Evolutionary conservation across 2,888 invertebrate genomes (phyloP), one percentile per base, ranked within the genome.

Genomic region (Drosophila mimica): DNA sequence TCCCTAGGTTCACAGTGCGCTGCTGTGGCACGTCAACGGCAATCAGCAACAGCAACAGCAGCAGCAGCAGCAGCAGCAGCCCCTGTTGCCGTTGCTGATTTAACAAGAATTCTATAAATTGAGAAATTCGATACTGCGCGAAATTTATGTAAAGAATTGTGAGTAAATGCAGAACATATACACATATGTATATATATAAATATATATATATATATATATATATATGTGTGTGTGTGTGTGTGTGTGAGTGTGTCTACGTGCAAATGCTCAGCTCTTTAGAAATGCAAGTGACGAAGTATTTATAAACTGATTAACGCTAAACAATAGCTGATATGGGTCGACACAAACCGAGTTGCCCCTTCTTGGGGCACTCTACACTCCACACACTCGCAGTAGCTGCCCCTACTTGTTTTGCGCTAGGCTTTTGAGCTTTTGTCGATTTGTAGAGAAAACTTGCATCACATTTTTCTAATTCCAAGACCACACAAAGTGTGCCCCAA

Each of bases 241-340:
- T 17, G 38, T 25, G 33, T 48, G 7, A 17, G 4, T 17, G 25
- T 13, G 25, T 8, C 7, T 52, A 52, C 68, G 76, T n/a, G 61
- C 28, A 58, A 53, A 63, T 52, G 65, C 36, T 46, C 54, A 30
- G 59, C 52, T 51, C 57, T 57, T 58, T 79, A 60, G 67, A 84
- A 86, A 87, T 81, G 85, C 75, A 88, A 88, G 87, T 88, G 87
- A 88, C 82, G 89, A 90, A 75, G 75, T 88, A 88, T 74, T 90
- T 88, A 88, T 77, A 88, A 88, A 88, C 90, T 88, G 87, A 88
- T 88, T 88, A 88, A 73, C 59, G 74, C 65, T 62, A 71, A 87
- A 88, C 89, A 88, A 88, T 80, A 72, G 88, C 78, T 88, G 87
- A 88, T 89, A 79, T 84, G 82, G 90, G 87, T 90, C 75, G 73